A percentile compares a stretch with the other conserved stretches of the same genome.
These are phyloP conservation scores for Pocillopora grandis DNA, from an alignment of 92 coral and sea anemone genomes.

Conservation along the genomic window DNA sequence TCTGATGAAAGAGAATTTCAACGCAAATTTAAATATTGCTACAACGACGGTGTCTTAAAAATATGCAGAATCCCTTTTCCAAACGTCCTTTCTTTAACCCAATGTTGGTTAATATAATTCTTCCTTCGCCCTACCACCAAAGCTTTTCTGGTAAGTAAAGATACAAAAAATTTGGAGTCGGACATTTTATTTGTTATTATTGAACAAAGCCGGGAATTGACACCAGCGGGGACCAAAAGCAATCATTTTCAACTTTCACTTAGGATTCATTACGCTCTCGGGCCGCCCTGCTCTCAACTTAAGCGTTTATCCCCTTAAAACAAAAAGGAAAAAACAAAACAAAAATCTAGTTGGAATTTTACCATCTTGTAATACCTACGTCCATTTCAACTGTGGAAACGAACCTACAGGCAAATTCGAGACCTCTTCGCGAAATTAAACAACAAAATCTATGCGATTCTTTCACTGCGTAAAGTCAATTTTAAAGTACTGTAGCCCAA, in stretches of 20 bases:
- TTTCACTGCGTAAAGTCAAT: neutral
- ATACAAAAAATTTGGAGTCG: slow-evolving; percentile 4
- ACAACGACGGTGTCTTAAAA: neutral
- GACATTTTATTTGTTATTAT: slow-evolving; percentile 10
- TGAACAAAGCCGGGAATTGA: slow-evolving; percentile 1
- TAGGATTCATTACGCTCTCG: neutral
- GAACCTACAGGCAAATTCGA: neutral
- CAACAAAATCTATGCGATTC: neutral
- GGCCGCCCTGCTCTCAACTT: neutral
- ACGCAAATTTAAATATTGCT: neutral
- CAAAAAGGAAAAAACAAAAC: neutral
- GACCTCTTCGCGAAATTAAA: neutral
- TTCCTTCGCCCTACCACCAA: neutral
- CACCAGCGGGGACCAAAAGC: neutral
- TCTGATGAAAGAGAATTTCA: neutral
- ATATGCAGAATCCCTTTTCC: neutral
- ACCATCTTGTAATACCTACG: neutral
- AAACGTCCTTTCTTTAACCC: neutral
- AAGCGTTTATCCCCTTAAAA: neutral
- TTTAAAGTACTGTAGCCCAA: neutral
- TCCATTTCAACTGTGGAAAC: neutral
- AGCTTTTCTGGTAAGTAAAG: neutral
- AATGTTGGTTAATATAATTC: neutral
- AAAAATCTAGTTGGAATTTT: neutral
- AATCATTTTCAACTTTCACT: neutral